phyloP scores from a whole-genome alignment of 2,888 invertebrate species.

The Drosophila kokeensis region DNA sequence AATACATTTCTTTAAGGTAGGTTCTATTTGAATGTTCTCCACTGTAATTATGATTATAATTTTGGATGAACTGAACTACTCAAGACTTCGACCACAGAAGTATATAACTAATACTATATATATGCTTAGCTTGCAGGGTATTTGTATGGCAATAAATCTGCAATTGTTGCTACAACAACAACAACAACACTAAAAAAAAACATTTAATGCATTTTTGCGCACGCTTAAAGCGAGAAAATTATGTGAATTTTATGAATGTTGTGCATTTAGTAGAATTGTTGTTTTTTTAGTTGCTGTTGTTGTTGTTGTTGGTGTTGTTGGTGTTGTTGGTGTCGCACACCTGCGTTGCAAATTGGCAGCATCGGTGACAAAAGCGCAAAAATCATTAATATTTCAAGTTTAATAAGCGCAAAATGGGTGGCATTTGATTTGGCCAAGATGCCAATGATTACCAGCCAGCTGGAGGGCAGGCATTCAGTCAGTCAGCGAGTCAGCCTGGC shows the following conservation, averaged over 20 bases:
- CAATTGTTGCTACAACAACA: conserved; percentile 28
- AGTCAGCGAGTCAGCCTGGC: conserved; percentile 6
- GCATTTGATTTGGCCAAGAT: conserved; percentile 43
- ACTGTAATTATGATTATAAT: neutral
- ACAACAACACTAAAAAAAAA: conserved; percentile 24
- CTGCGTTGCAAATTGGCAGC: conserved; percentile 70
- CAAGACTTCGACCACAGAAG: neutral
- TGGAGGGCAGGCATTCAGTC: conserved; percentile 44
- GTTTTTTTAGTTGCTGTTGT: conserved; percentile 27
- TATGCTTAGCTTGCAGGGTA: conserved; percentile 25
- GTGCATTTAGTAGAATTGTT: conserved; percentile 41
- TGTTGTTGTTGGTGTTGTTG: conserved; percentile 11
- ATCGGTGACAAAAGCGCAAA: conserved; percentile 61
- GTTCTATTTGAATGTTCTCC: no score
- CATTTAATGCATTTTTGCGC: conserved; percentile 72
- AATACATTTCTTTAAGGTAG: neutral
- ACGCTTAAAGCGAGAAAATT: conserved; percentile 70
- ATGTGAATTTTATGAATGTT: conserved; percentile 61
- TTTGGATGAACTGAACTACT: neutral
- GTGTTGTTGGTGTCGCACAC: conserved; percentile 60
- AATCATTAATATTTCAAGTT: conserved; percentile 59
- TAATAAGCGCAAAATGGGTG: conserved; percentile 60
- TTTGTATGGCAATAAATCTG: conserved; percentile 31
- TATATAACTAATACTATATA: neutral
- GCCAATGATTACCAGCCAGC: conserved; percentile 18